Conservation (phyloP, 2,888 invertebrate genomes). For the Andrena haemorrhoa region DNA sequence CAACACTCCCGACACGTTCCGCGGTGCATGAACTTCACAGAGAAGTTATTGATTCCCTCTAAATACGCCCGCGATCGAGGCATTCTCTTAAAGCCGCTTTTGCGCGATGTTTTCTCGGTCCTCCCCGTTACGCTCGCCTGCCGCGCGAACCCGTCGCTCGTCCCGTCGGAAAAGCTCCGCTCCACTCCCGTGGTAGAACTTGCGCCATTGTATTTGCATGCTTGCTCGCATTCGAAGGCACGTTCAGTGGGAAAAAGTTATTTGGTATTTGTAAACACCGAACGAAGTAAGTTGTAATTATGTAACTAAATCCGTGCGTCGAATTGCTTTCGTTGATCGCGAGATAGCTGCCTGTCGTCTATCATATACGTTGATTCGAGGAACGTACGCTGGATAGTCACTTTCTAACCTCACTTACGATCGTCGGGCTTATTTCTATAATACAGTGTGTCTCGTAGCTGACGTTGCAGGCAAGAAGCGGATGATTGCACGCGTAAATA, state of each 20-base stretch:
- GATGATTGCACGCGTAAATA: neutral
- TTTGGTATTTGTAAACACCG: slow-evolving; percentile 52
- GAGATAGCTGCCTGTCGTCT: neutral
- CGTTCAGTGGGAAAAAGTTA: slow-evolving; percentile 21
- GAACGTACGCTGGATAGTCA: too few species aligned
- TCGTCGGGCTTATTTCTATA: neutral
- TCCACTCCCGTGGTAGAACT: slow-evolving; percentile 20
- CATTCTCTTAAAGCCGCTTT: neutral
- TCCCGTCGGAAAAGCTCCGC: slow-evolving; percentile 1
- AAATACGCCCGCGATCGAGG: neutral
- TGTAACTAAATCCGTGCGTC: slow-evolving; percentile 2
- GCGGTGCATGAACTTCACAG: slow-evolving; percentile 27
- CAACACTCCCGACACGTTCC: slow-evolving; percentile 35
- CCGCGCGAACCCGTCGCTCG: neutral
- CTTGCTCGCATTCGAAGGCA: slow-evolving; percentile 9
- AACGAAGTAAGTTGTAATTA: slow-evolving; percentile 39
- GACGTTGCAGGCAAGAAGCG: neutral
- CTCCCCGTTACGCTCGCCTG: neutral
- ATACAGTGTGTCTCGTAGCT: neutral
- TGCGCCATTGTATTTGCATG: slow-evolving; percentile 6
- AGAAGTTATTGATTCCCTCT: slow-evolving; percentile 35
- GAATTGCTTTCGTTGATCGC: neutral
- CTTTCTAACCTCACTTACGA: slow-evolving; percentile 28
- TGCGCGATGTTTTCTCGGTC: slow-evolving; percentile 4
- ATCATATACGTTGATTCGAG: neutral